phyloP scores from a whole-genome alignment of 2,888 invertebrate genomes.

The Tridacna crocea region DNA sequence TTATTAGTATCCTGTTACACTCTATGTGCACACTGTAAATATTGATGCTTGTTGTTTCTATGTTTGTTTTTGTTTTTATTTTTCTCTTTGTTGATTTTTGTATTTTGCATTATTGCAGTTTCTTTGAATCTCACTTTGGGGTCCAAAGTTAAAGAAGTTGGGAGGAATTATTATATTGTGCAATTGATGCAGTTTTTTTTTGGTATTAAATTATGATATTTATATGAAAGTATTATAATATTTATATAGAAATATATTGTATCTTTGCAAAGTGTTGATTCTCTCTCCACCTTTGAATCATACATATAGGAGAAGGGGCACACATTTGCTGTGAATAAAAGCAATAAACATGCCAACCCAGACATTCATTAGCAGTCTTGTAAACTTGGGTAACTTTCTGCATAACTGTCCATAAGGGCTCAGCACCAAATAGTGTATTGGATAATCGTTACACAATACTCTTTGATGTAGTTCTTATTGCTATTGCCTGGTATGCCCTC shows the following conservation, averaged over 20 bases:
- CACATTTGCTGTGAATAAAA: not conserved
- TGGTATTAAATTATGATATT: not conserved
- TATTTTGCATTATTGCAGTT: conserved; percentile 2
- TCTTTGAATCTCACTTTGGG: not conserved
- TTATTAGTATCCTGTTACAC: too few relatives aligned
- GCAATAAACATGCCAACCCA: not conserved
- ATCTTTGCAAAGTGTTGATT: not conserved
- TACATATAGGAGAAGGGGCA: not conserved
- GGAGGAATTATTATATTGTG: not conserved
- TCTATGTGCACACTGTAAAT: conserved; percentile 10
- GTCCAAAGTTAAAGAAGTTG: not conserved
- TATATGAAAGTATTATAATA: not conserved
- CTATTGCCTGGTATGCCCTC: not conserved
- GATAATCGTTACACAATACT: not conserved
- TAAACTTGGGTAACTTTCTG: not conserved
- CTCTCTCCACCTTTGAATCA: too few relatives aligned
- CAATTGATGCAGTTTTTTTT: not conserved
- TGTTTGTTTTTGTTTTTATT: not conserved
- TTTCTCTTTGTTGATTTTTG: not conserved
- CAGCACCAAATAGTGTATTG: not conserved
- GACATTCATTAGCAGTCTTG: not conserved
- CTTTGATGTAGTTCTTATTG: not conserved
- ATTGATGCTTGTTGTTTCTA: not conserved
- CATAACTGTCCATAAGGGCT: not conserved
- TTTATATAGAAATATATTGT: not conserved